Evolutionary conservation across 2,797 vertebrate genomes (phyloP), one percentile per base, ranked within the genome.

Genomic region (Coccyzus lansbergi): DNA sequence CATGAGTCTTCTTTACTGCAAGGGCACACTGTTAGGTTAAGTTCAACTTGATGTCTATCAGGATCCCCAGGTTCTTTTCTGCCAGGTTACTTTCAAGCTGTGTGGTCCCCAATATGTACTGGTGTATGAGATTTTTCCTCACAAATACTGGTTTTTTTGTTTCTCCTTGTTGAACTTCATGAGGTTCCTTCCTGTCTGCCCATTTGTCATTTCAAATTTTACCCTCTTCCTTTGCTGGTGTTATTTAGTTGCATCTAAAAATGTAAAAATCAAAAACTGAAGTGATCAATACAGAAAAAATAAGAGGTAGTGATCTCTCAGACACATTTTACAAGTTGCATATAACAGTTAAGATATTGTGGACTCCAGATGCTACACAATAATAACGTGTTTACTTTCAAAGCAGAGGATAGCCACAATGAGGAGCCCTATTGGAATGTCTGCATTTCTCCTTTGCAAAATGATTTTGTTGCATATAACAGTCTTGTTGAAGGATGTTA

Each of bases 321-420:
- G 29, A 12, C 21, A 60, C 8, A 46, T 77, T 90, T 86, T 11
- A 53, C 81, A 36, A 53, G 25, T 38, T 67, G 7, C 52, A 63
- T 42, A 77, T 78, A 93, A 44, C 28, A 28, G 53, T 88, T 92
- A 81, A 83, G 90, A 86, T 71, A 55, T 69, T 84, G 79, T 63
- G 48, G 67, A 33, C 11, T 83, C 36, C 40, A 90, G 42, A 62
- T 93, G 52, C 14, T 51, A 69, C 52, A 75, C 12, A 80, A 53
- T 86, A 34, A 33, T 26, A 77, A 69, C 17, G 7, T 46, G 14
- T 53, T 95, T 86, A 29, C 38, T 91, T 92, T 84, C 33, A 67
- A 88, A 93, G 53, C 17, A 83, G 28, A 78, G 89, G 36, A 64
- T 42, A 60, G 58, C 72, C 31, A 49, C n/a, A 64, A 6, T 60